Evolutionary conservation across 1,140 invertebrate species (phyloP).

Genomic region (Popillia japonica): DNA sequence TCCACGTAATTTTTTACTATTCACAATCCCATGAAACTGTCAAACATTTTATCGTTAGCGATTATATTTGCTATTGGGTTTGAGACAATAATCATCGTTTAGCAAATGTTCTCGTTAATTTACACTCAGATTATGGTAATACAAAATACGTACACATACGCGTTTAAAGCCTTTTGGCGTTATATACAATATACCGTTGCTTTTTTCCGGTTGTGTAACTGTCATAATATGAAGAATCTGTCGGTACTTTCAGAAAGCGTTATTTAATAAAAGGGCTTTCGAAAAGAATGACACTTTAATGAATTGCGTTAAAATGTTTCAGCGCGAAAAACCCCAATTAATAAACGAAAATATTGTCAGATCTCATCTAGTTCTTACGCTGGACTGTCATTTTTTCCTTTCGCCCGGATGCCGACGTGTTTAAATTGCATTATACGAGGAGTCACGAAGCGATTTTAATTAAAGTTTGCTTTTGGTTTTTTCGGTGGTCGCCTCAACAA

Average conservation of each 20-base stretch:
- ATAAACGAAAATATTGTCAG: slow-evolving; percentile 13
- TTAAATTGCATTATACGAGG: background rate
- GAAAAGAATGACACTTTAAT: background rate
- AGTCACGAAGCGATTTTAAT: slow-evolving; percentile 14
- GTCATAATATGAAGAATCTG: too few species aligned
- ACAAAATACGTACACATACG: too few species aligned
- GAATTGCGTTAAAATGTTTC: background rate
- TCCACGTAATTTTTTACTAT: background rate
- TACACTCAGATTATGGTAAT: background rate
- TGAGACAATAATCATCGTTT: background rate
- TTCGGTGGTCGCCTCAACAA: background rate
- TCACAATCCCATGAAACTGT: background rate
- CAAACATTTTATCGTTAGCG: background rate
- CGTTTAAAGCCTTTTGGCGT: too few species aligned
- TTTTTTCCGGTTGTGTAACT: background rate
- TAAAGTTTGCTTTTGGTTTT: background rate
- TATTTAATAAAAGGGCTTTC: background rate
- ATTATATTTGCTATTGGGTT: background rate
- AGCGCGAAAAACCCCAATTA: background rate
- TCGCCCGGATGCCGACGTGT: background rate
- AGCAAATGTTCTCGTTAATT: background rate
- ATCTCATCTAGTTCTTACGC: background rate
- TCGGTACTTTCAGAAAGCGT: background rate
- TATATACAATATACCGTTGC: background rate
- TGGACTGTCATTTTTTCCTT: background rate